Evolutionary conservation across 2,797 vertebrate genomes (phyloP).

Genomic region (Acrocephalus scirpaceus): DNA sequence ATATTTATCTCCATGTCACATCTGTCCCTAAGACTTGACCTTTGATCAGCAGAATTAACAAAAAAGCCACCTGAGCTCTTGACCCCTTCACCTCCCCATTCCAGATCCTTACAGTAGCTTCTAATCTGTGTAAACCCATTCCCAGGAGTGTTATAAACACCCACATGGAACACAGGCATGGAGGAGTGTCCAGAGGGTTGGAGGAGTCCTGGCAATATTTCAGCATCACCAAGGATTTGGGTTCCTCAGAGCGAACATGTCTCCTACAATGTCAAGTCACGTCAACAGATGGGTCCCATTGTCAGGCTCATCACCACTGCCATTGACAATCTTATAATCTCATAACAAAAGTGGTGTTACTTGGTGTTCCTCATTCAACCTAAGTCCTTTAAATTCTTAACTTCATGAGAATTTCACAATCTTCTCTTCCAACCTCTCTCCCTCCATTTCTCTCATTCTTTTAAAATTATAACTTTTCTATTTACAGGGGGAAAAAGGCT

Average conservation of each 20-base stretch:
- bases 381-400: neutral
- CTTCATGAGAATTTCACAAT: neutral
- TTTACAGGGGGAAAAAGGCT: neutral
- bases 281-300: conserved; percentile 2
- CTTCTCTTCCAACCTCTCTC: neutral
- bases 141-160: neutral
- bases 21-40: conserved; percentile 41
- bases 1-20: conserved; percentile 37
- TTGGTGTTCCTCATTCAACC: neutral
- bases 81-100: conserved; percentile 33
- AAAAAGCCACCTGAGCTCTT: conserved; percentile 54
- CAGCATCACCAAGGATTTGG: neutral
- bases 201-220: neutral
- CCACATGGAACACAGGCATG: neutral
- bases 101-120: conserved; percentile 27
- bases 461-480: neutral
- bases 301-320: neutral
- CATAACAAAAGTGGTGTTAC: neutral
- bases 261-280: neutral
- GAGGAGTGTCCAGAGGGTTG: neutral
- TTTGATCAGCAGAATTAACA: conserved; percentile 26
- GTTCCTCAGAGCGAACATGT: neutral
- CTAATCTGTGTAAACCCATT: neutral
- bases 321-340: neutral
- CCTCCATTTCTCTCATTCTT: neutral